Evolutionary conservation across 2,888 invertebrate species (phyloP), one percentile per base, ranked within the genome.

Genomic region (Stenolophus ochropezus): DNA sequence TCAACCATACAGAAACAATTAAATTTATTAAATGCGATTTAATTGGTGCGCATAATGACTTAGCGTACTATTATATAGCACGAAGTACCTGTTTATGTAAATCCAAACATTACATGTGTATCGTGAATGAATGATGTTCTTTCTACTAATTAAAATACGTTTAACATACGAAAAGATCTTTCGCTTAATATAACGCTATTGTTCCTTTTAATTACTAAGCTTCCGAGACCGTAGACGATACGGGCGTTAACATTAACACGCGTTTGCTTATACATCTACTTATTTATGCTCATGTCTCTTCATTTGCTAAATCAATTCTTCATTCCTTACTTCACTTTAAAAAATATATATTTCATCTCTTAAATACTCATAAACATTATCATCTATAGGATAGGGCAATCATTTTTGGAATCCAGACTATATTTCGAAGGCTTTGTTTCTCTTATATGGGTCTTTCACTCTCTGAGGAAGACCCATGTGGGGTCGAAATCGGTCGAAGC

Each of bases 31-130:
- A 76, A 76, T 42, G 76, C 76, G 33, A 76, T 76, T 58, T 76
- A 76, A 76, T 76, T 76, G 76, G 56, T 33, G 76, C 76, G 23
- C 58, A 76, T 76, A 76, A 76, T 76, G 56, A 76, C 76, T 53
- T 58, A 53, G 58, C 53, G 53, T 49, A 76, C 76, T 25, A 76
- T 76, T 76, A 76, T 56, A 76, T 58, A 58, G 20, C 51, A 76
- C 76, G 76, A 33, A 58, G 76, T 56, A 76, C 76, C 56, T 76
- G 56, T 76, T 76, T 76, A 76, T 76, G 76, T 53, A 76, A 76
- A 76, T 76, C 53, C 76, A 76, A 76, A 76, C 33, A 76, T 76
- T 76, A 76, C 76, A 76, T 76, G 76, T 76, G 76, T 76, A 76
- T 76, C 76, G 76, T 56, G 58, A 76, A 76, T 76, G 53, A 76